phyloP scores from a whole-genome alignment of 2,113 vertebrate genomes.

The Siphamia tubifer region DNA sequence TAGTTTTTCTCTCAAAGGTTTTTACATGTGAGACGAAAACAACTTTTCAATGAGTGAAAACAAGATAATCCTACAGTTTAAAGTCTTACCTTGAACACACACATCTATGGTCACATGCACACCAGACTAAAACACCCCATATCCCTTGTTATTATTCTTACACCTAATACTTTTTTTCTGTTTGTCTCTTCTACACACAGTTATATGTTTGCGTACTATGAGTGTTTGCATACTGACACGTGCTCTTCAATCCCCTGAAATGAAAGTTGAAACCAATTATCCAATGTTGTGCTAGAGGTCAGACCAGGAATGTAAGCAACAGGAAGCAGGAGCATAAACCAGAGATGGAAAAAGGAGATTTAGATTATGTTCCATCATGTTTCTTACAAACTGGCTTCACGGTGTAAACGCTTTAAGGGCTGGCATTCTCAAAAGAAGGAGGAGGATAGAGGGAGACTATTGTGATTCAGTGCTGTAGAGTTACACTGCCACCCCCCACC shows the following conservation, averaged over 20 bases:
- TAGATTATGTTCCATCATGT: conserved; percentile 22
- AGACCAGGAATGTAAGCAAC: conserved; percentile 43
- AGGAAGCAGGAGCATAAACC: conserved; percentile 1
- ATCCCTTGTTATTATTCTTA: conserved; percentile 21
- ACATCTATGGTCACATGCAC: conserved; percentile 43
- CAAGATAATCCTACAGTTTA: conserved; percentile 60
- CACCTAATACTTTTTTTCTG: neutral
- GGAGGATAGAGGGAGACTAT: conserved; percentile 22
- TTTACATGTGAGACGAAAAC: conserved; percentile 31
- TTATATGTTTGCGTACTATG: neutral
- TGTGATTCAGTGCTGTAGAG: conserved; percentile 66
- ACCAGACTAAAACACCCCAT: conserved; percentile 24
- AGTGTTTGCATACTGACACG: neutral
- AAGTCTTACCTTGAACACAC: conserved; percentile 49
- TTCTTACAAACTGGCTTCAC: conserved; percentile 3
- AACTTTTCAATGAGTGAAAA: conserved; percentile 27
- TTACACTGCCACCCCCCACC: neutral
- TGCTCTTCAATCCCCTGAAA: conserved; percentile 2
- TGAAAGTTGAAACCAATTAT: conserved; percentile 12
- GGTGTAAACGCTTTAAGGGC: conserved; percentile 22
- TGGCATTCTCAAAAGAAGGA: conserved; percentile 49
- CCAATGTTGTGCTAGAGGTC: conserved; percentile 3
- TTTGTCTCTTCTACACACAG: neutral
- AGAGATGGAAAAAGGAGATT: conserved; percentile 19
- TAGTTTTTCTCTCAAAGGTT: neutral